Percentiles rank a stretch among this genome's conserved stretches.
Evolutionary conservation across 2,797 vertebrate species (phyloP).

Genomic region (Pseudochaenichthys georgianus): DNA sequence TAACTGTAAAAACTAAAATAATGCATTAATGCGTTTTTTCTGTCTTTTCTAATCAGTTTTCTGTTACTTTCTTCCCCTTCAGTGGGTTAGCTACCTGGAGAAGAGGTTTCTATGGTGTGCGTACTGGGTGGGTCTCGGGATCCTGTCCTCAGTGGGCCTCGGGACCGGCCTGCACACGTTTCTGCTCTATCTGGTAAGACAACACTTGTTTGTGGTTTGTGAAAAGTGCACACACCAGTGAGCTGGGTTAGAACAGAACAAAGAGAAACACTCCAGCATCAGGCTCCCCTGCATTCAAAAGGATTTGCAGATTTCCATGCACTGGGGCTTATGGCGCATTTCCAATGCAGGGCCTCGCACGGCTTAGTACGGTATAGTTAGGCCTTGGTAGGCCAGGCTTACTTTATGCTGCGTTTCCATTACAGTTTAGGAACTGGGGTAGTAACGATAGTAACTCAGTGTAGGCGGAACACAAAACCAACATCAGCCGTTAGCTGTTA

Average conservation of each 20-base stretch:
- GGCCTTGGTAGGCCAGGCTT: no score
- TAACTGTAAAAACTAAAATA: background rate
- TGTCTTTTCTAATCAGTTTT: constrained; percentile 3
- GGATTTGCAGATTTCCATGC: no score
- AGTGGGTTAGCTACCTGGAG: constrained; percentile 95
- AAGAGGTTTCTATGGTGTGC: constrained; percentile 96
- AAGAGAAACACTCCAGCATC: background rate
- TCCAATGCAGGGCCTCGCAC: no score
- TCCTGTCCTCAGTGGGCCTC: constrained; percentile 97
- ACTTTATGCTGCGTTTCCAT: no score
- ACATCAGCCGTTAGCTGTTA: no score
- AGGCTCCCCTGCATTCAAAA: no score
- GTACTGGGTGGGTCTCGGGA: constrained; percentile 99
- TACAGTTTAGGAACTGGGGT: no score
- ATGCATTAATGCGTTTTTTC: background rate
- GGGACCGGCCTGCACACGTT: constrained; percentile 99
- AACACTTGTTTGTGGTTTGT: background rate
- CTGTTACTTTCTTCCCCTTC: constrained; percentile 30
- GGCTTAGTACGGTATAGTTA: no score
- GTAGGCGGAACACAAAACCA: no score
- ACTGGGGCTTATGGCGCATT: no score
- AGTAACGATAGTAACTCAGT: no score
- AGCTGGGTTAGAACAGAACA: background rate
- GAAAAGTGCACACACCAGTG: background rate
- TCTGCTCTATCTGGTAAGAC: constrained; percentile 96